phyloP scores from a whole-genome alignment of 1,140 invertebrate species.

The Trypoxylus dichotomus region DNA sequence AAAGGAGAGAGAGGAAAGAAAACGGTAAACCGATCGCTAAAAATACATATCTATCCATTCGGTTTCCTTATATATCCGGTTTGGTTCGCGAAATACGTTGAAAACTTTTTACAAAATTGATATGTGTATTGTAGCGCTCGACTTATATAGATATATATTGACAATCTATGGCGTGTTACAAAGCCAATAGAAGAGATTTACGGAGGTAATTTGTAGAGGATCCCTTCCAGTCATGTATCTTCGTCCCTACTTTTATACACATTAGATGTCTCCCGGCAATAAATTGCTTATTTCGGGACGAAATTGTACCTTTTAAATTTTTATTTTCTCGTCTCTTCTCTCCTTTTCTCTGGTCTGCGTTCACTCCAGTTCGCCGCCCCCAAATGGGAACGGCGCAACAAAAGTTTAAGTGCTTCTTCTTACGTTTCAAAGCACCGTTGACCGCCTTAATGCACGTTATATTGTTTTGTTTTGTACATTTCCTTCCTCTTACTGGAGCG shows the following conservation, averaged over 20 bases:
- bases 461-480: too few relatives aligned
- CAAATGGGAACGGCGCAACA: background rate
- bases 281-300: constrained; percentile 23
- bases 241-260: constrained; percentile 16
- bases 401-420: constrained; percentile 6
- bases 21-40: background rate
- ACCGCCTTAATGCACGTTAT: too few relatives aligned
- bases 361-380: background rate
- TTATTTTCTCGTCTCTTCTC: background rate
- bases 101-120: constrained; percentile 24
- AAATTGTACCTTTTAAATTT: constrained; percentile 25
- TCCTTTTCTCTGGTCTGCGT: background rate
- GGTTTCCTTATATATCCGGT: background rate
- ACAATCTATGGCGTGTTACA: constrained; percentile 22
- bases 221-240: constrained; percentile 21
- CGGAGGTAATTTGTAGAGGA: constrained; percentile 17
- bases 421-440: background rate
- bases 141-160: constrained; percentile 14
- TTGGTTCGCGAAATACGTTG: background rate
- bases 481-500: too few relatives aligned
- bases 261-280: constrained; percentile 2
- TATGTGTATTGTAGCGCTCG: constrained; percentile 25
- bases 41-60: background rate
- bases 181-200: constrained; percentile 24
- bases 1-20: background rate